Percentiles rank a stretch among this genome's conserved stretches.
Conservation (phyloP, 2,113 vertebrate genomes). For the Sebastes schlegelii region DNA sequence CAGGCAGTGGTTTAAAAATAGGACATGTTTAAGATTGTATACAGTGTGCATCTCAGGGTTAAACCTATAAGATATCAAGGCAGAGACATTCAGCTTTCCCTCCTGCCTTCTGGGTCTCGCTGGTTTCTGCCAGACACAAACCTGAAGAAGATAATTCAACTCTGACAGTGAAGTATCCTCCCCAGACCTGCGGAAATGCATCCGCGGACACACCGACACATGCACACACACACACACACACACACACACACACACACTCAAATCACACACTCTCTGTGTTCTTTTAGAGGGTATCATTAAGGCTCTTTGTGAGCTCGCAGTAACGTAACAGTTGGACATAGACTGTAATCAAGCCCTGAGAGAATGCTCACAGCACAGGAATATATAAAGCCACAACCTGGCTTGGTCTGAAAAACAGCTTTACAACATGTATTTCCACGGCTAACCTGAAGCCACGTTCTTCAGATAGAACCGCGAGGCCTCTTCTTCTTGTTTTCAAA, state of each 20-base stretch:
- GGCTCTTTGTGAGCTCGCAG: slow-evolving; percentile 39
- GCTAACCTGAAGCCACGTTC: slow-evolving; percentile 13
- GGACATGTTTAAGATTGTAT: slow-evolving; percentile 11
- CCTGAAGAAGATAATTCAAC: slow-evolving; percentile 57
- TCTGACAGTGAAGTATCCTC: slow-evolving; percentile 56
- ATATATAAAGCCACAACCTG: slow-evolving; percentile 21
- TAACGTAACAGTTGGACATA: slow-evolving; percentile 20
- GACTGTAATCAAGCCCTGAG: slow-evolving; percentile 36
- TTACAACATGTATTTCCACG: slow-evolving; percentile 17
- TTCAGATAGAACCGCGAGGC: neutral
- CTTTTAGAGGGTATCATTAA: slow-evolving; percentile 49
- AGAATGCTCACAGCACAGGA: slow-evolving; percentile 9
- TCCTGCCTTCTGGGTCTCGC: slow-evolving; percentile 46
- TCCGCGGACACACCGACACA: neutral
- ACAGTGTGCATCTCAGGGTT: slow-evolving; percentile 9
- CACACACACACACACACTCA: slow-evolving; percentile 17
- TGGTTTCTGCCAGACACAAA: slow-evolving; percentile 54
- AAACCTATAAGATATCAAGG: slow-evolving; percentile 39
- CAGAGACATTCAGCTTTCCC: slow-evolving; percentile 41
- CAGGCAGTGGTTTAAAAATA: neutral
- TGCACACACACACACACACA: slow-evolving; percentile 3
- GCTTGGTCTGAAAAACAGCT: slow-evolving; percentile 15
- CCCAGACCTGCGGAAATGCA: slow-evolving; percentile 22
- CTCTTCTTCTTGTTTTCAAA: neutral
- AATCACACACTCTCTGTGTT: slow-evolving; percentile 35